Percentiles rank a stretch among this genome's conserved stretches.
phyloP scores from a whole-genome alignment of 2,888 invertebrate genomes.

The Marronus borbonicus region DNA sequence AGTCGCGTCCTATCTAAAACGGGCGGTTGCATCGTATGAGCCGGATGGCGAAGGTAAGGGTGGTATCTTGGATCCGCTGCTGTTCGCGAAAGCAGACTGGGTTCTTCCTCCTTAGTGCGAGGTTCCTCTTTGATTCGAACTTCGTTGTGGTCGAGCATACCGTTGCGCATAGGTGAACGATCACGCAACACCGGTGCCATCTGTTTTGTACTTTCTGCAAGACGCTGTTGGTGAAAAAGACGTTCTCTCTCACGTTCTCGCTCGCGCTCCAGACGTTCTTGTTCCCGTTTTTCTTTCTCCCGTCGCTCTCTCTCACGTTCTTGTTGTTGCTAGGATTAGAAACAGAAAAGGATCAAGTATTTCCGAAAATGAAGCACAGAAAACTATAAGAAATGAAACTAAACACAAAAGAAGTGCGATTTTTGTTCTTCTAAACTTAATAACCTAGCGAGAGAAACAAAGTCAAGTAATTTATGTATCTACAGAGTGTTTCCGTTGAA shows the following conservation, averaged over 20 bases:
- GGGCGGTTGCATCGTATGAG: slow-evolving; percentile 71
- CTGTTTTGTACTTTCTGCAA: slow-evolving; percentile 72
- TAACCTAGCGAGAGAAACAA: too few relatives aligned
- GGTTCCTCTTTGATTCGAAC: slow-evolving; percentile 79
- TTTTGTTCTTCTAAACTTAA: too few relatives aligned
- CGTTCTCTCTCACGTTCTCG: slow-evolving; percentile 76
- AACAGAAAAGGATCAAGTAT: slow-evolving; percentile 31
- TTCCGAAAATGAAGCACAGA: too few relatives aligned
- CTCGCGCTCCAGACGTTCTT: slow-evolving; percentile 73
- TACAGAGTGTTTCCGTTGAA: too few relatives aligned
- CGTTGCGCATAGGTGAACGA: slow-evolving; percentile 85
- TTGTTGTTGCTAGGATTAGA: slow-evolving; percentile 63
- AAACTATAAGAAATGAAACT: too few relatives aligned
- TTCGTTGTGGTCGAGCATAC: slow-evolving; percentile 71
- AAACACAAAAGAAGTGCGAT: too few relatives aligned
- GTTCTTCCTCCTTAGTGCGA: slow-evolving; percentile 71
- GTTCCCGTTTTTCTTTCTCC: slow-evolving; percentile 72
- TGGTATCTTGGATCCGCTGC: slow-evolving; percentile 73
- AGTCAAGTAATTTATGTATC: too few relatives aligned
- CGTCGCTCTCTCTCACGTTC: slow-evolving; percentile 70
- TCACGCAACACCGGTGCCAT: slow-evolving; percentile 72
- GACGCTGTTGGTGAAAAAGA: slow-evolving; percentile 74
- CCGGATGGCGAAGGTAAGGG: slow-evolving; percentile 72
- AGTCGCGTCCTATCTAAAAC: slow-evolving; percentile 69
- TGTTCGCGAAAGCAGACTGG: slow-evolving; percentile 69